These are phyloP conservation scores for Hemistola chrysoprasaria DNA, from an alignment of 2,888 invertebrate species.

Conservation along the genomic window DNA sequence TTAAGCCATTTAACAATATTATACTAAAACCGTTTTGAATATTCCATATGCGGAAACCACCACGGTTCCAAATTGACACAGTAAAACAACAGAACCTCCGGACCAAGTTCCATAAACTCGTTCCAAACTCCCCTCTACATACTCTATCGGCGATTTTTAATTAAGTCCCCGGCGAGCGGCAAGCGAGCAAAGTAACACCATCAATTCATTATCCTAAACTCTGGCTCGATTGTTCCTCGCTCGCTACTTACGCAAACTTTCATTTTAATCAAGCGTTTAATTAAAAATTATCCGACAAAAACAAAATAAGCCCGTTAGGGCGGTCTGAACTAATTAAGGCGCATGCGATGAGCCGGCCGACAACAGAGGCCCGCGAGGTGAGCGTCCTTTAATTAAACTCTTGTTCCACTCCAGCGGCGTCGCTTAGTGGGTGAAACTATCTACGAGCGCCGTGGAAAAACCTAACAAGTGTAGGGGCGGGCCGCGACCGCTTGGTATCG, in stretches of 20 bases:
- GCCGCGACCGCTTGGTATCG: constrained; percentile 18
- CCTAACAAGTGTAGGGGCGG: constrained; percentile 57
- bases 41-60: constrained; percentile 49
- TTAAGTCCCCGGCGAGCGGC: constrained; percentile 78
- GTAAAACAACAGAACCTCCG: constrained; percentile 76
- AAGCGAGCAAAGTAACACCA: constrained; percentile 80
- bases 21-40: constrained; percentile 16
- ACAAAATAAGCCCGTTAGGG: constrained; percentile 82
- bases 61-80: constrained; percentile 80
- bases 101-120: constrained; percentile 79
- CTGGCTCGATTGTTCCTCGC: constrained; percentile 80
- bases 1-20: neutral
- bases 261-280: constrained; percentile 83
- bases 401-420: constrained; percentile 68
- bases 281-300: constrained; percentile 83
- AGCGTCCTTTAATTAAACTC: constrained; percentile 75
- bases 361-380: constrained; percentile 68
- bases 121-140: constrained; percentile 78
- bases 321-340: constrained; percentile 81
- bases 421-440: constrained; percentile 65
- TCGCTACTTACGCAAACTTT: constrained; percentile 82
- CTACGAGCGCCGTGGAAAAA: constrained; percentile 50
- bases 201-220: constrained; percentile 83
- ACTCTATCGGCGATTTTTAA: constrained; percentile 82
- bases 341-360: constrained; percentile 75